Conservation (phyloP, 1,140 invertebrate species). For the Plutomurus gul region DNA sequence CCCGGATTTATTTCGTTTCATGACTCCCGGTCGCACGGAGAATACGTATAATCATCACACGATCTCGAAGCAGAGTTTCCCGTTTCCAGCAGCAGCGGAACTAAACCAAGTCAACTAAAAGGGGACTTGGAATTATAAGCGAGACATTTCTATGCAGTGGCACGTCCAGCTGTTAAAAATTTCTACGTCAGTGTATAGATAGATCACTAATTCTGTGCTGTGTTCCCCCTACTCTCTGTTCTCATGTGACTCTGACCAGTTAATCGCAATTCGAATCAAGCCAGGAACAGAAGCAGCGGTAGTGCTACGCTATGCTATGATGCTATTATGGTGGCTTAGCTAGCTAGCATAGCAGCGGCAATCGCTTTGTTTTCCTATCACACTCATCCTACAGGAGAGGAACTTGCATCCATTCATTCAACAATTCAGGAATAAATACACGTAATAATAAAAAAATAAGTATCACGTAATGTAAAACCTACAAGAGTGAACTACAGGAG, state of each 20-base stretch:
- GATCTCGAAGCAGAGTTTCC: not conserved
- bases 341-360: not conserved
- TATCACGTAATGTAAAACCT: not conserved
- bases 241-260: not conserved
- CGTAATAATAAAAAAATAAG: constrained; percentile 7
- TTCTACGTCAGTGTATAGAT: not conserved
- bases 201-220: not conserved
- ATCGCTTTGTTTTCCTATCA: not conserved
- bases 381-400: not conserved
- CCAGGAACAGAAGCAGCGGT: not conserved
- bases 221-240: not conserved
- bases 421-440: not conserved
- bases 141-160: constrained; percentile 27
- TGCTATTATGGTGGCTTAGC: too few relatives aligned
- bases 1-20: constrained; percentile 1
- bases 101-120: constrained; percentile 5
- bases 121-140: constrained; percentile 3
- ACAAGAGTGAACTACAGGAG: not conserved
- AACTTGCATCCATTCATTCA: not conserved
- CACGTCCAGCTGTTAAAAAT: constrained; percentile 22
- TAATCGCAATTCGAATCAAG: not conserved
- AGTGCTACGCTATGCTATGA: not conserved
- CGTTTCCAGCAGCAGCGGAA: constrained; percentile 22
- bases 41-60: not conserved
- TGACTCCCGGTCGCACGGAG: not conserved